Base-by-base conservation (phyloP, 2,113 vertebrate species). In the Macaca mulatta region DNA sequence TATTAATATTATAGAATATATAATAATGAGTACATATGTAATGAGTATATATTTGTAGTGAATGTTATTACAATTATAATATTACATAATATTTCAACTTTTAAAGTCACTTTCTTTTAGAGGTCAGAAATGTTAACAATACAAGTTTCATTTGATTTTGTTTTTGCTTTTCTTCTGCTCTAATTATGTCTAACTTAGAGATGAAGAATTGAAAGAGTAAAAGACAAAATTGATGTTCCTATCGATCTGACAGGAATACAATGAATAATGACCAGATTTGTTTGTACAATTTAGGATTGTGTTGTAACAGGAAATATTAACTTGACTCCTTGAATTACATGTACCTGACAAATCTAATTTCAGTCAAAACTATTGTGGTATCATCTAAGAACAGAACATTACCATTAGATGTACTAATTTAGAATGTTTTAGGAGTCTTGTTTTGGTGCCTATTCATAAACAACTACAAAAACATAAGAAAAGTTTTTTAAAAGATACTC, bases 311-410 rank as follows among this genome's bases (percentile, higher is more conserved):
- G 23, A 94, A 64, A 87, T 50, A 59, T 78, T 97, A 83, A 79
- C 61, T 74, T 50, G 64, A 57, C 25, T 55, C n/a, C 43, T 78
- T 77, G 20, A 64, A 40, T 96, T 79, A 55, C 22, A 18, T 69
- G 55, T 87, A 59, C 45, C 43, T 78, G 72, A 93, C 11, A 64
- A 69, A 72, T 85, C 9, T 77, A 38, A 96, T 94, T 88, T 92
- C 67, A 85, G 6, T 93, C 52, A 74, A 79, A 94, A 59, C 45
- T 90, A 32, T 90, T 72, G 25, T 93, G 85, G 14, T 48, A 25
- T 64, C 45, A n/a, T 48, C 45, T 91, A 78, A 91, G 67, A 80
- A 93, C n/a, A 94, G 48, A 96, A 52, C 3, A 17, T 45, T 90
- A 32, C 30, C 13, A 13, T 88, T 90, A 87, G 52, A 23, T 88